phyloP scores from a whole-genome alignment of 2,888 invertebrate genomes.

The Onthophagus sagittarius region DNA sequence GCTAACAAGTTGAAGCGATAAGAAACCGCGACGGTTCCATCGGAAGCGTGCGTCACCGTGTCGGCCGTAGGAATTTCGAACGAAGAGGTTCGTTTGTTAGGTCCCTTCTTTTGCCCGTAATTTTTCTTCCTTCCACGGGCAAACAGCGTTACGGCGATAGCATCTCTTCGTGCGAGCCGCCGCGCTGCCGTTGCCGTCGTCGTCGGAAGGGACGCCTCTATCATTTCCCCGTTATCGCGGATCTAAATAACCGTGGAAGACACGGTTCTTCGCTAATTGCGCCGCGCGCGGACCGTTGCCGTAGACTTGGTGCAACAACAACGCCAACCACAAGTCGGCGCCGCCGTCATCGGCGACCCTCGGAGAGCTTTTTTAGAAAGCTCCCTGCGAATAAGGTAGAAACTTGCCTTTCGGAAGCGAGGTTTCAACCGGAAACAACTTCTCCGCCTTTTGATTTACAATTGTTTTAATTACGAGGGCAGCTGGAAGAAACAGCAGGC shows the following conservation, averaged over 20 bases:
- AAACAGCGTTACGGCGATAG: not conserved
- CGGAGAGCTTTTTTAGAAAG: not conserved
- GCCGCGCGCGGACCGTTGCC: slow-evolving; percentile 24
- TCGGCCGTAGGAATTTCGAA: not conserved
- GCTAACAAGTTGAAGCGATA: not conserved
- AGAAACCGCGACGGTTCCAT: not conserved
- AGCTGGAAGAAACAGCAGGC: not conserved
- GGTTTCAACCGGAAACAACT: not conserved
- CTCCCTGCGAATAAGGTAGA: not conserved
- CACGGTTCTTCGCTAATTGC: slow-evolving; percentile 46
- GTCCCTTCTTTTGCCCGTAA: not conserved
- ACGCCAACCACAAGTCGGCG: no score
- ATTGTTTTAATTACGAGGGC: not conserved
- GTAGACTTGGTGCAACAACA: no score
- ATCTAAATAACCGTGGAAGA: slow-evolving; percentile 49
- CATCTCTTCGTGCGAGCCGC: not conserved
- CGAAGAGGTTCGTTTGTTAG: not conserved
- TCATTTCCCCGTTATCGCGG: slow-evolving; percentile 41
- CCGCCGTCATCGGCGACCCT: not conserved
- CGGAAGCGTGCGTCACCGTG: not conserved
- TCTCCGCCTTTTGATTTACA: not conserved
- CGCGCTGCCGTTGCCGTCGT: not conserved
- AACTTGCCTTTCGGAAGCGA: not conserved
- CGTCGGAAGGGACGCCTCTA: not conserved
- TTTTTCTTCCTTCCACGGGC: not conserved